A percentile compares a stretch with the other conserved stretches of the same genome.
Conservation (phyloP, 1,140 invertebrate species). For the Drosophila watanabei region DNA sequence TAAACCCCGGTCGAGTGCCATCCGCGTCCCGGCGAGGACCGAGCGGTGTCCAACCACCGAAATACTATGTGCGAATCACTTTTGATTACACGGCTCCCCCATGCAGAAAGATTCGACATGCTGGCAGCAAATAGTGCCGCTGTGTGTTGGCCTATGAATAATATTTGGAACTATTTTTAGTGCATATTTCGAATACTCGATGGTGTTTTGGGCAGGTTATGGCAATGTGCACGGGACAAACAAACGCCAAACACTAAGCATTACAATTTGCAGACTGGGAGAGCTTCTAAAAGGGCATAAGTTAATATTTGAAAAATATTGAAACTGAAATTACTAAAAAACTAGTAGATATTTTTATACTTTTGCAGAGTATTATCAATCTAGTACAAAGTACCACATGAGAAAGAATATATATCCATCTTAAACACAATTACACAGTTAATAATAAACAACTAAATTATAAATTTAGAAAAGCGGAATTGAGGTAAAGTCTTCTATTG, state of each 20-base stretch:
- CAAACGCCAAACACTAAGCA: background rate
- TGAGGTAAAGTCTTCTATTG: too few relatives aligned
- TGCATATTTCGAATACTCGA: conserved; percentile 58
- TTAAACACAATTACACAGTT: too few relatives aligned
- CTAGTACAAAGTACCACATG: too few relatives aligned
- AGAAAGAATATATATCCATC: too few relatives aligned
- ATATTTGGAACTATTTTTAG: conserved; percentile 79
- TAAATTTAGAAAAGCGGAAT: too few relatives aligned
- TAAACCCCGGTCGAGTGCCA: conserved; percentile 42
- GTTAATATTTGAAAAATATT: background rate
- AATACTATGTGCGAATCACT: conserved; percentile 36
- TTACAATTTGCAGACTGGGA: background rate
- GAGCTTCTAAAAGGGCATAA: background rate
- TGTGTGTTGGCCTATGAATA: conserved; percentile 64
- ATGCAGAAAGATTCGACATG: conserved; percentile 48
- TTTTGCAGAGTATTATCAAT: too few relatives aligned
- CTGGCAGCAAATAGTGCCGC: conserved; percentile 43
- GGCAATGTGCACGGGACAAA: conserved; percentile 30
- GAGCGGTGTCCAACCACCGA: conserved; percentile 9
- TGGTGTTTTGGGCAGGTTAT: conserved; percentile 35
- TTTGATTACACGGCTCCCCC: conserved; percentile 50
- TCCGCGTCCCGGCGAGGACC: conserved; percentile 29
- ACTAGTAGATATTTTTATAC: background rate
- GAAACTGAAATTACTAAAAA: background rate
- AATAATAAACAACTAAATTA: too few relatives aligned